Base-by-base conservation (phyloP, 1,140 invertebrate genomes). In the Orchestia grillus region DNA sequence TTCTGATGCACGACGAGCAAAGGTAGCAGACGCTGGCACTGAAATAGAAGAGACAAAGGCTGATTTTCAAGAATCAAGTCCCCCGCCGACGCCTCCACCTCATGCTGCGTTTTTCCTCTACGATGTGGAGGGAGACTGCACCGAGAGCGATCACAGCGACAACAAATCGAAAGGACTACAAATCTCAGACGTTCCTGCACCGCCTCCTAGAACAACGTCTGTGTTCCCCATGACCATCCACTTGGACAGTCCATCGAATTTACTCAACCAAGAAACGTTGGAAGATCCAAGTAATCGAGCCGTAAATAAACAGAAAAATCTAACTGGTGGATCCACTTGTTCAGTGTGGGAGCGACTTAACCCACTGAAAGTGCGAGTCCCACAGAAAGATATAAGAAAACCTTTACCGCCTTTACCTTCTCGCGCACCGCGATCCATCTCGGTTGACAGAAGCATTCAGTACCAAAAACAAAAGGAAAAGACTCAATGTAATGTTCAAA, bases 191-290 rank as follows among this genome's bases (percentile, higher is more conserved):
- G 36, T 45, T 45, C 92, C 92, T 45, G 41, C 45, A 47, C 92
- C 92, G 36, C 92, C 92, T 23, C 92, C 92, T 44, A 94, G 92
- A 47, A 94, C 92, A 15, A 94, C 92, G 92, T 94, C 92, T 47
- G 92, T 45, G 40, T 47, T 94, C 36, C 8, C 43, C 43, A n/a
- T 47, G 92, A 44, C 8, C 28, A 28, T 91, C 28, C 88, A 42
- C 41, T 41, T 8, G 44, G 88, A 44, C 28, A 44, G 42, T 43
- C 41, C 44, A 94, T 28, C 44, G 3, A 94, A 44, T 94, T 15
- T n/a, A n/a, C 1, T 16, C 11, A 44, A 94, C 36, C 43, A 94
- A 94, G 44, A 94, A n/a, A 23, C 40, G 44, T 36, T 44, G 43
- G 6, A 19, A 8, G 92, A 94, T 45, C 43, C 41, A 41, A 41